Percentiles rank a stretch among this genome's conserved stretches.
Conservation (phyloP, 2,113 vertebrate species). For the Tragelaphus strepsiceros region DNA sequence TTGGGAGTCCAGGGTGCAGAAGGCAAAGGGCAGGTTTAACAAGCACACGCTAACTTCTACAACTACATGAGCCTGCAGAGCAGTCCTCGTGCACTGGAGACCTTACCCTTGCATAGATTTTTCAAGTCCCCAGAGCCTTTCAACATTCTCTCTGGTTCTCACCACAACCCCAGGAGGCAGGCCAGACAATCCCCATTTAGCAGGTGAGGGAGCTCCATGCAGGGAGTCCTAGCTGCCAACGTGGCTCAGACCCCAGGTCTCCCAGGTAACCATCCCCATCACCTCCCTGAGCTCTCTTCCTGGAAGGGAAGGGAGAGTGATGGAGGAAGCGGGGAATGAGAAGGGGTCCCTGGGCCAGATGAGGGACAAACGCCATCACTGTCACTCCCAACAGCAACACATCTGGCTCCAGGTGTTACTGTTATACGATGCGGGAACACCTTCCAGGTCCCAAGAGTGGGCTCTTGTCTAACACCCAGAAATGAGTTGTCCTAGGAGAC, state of each 20-base stretch:
- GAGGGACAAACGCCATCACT: background rate
- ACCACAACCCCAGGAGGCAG: background rate
- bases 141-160: background rate
- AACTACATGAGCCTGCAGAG: background rate
- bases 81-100: background rate
- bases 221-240: background rate
- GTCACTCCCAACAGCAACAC: background rate
- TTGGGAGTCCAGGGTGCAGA: background rate
- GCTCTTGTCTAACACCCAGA: background rate
- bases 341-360: background rate
- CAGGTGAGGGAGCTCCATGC: background rate
- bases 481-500: background rate
- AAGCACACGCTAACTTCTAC: background rate
- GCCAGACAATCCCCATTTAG: background rate
- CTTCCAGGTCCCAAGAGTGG: background rate
- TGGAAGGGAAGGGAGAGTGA: background rate
- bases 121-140: constrained; percentile 37
- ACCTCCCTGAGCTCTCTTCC: background rate
- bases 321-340: background rate
- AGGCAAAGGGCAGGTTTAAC: background rate
- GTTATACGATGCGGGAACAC: background rate
- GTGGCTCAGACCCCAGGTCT: too few relatives aligned
- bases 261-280: background rate
- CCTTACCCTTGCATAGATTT: background rate
- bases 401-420: background rate